Conservation (phyloP, 2,888 invertebrate species). For the Stramonita haemastoma region DNA sequence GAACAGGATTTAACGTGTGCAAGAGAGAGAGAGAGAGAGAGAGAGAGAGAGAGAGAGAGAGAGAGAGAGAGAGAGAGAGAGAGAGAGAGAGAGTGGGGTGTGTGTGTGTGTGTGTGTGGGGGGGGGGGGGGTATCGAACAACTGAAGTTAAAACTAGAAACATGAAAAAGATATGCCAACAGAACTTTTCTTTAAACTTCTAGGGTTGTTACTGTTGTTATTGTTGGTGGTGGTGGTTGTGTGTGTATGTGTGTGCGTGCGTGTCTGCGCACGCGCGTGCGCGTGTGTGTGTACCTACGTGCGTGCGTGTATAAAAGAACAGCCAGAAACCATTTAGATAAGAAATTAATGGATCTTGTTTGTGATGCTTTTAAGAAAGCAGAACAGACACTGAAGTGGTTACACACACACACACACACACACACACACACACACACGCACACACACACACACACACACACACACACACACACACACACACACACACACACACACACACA, state of each 20-base stretch:
- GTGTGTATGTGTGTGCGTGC: neutral
- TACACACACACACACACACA: no score
- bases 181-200: neutral
- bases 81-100: neutral
- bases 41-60: neutral
- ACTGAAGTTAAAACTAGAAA: no score
- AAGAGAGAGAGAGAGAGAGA: neutral
- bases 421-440: no score
- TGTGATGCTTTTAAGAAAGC: no score
- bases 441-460: no score
- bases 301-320: no score
- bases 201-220: neutral
- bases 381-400: no score
- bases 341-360: no score
- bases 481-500: constrained; percentile 13
- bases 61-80: neutral
- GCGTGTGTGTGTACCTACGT: neutral
- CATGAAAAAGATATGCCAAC: neutral
- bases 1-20: no score
- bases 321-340: no score
- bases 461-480: neutral
- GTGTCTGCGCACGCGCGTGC: neutral
- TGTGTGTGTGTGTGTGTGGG: neutral
- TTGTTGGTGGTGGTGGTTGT: neutral
- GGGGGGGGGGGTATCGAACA: no score